A percentile compares a stretch with the other conserved stretches of the same genome.
Evolutionary conservation across 2,888 invertebrate species (phyloP).

Genomic region (Leucania comma): DNA sequence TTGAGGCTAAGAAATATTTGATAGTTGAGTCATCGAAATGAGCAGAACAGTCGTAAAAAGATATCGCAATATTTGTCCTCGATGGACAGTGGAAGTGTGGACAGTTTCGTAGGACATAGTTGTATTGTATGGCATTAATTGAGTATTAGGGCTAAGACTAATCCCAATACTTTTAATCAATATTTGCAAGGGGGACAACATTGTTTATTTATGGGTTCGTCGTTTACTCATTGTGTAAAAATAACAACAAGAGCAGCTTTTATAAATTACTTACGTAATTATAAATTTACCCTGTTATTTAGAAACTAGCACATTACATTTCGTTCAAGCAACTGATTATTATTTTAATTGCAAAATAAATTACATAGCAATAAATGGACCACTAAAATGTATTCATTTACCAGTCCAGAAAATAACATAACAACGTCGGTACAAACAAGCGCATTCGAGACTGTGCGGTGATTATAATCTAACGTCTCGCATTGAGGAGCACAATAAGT

Average conservation of each 20-base stretch:
- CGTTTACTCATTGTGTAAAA: not conserved
- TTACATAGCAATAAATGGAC: slow-evolving; percentile 27
- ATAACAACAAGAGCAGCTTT: not conserved
- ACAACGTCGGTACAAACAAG: slow-evolving; percentile 67
- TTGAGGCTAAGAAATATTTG: slow-evolving; percentile 38
- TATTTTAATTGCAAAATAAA: slow-evolving; percentile 31
- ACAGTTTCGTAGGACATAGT: slow-evolving; percentile 8
- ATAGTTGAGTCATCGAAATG: slow-evolving; percentile 35
- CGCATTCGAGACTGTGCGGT: slow-evolving; percentile 69
- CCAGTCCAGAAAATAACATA: slow-evolving; percentile 68
- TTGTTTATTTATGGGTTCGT: too few species aligned
- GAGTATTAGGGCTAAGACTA: not conserved
- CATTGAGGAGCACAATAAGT: slow-evolving; percentile 90
- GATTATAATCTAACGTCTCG: slow-evolving; percentile 84
- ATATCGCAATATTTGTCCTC: slow-evolving; percentile 40
- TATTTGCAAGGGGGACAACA: not conserved
- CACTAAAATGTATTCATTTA: slow-evolving; percentile 57
- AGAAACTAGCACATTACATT: slow-evolving; percentile 13
- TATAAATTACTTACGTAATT: not conserved
- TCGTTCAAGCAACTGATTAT: slow-evolving; percentile 11
- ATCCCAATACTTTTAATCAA: not conserved
- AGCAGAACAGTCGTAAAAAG: slow-evolving; percentile 33
- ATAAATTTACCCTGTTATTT: slow-evolving; percentile 5
- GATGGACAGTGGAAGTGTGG: slow-evolving; percentile 4
- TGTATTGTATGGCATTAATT: slow-evolving; percentile 8